Percentiles rank a stretch among this genome's conserved stretches.
phyloP scores from a whole-genome alignment of 1,140 invertebrate species.

The Caerostris extrusa region DNA sequence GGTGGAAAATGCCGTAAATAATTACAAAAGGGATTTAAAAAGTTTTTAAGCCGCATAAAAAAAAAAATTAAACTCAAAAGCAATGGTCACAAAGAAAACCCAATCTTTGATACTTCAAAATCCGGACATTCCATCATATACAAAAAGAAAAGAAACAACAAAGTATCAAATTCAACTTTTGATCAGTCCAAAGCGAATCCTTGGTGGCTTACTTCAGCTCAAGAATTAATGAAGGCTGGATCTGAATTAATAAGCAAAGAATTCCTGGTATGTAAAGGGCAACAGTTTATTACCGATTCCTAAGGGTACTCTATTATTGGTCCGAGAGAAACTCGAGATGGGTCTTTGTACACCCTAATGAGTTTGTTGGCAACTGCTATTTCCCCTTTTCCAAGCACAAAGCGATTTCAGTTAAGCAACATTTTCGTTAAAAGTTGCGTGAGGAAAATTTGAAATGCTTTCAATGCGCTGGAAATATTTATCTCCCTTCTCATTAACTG shows the following conservation, averaged over 20 bases:
- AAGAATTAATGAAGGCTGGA: background rate
- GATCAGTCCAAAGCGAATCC: background rate
- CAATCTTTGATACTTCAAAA: no score
- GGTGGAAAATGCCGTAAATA: no score
- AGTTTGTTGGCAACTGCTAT: slow-evolving; percentile 25
- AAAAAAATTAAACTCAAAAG: no score
- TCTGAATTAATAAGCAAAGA: slow-evolving; percentile 47
- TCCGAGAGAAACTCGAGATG: background rate
- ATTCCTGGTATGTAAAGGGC: background rate
- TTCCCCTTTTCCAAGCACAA: background rate
- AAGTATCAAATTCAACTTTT: background rate
- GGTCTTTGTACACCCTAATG: background rate
- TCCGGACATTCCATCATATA: no score
- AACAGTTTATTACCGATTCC: background rate
- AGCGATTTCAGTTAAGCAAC: background rate
- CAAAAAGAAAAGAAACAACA: background rate
- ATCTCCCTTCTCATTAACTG: background rate
- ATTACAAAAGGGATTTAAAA: no score
- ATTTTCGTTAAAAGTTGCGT: background rate
- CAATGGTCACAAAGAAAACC: no score
- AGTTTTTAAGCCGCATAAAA: no score
- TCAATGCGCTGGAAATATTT: background rate
- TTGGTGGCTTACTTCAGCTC: background rate
- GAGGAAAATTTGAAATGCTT: background rate
- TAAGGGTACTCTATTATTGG: background rate